Percentiles rank a stretch among this genome's conserved stretches.
Conservation (phyloP, 2,113 vertebrate species). For the Alaudala cheleensis region DNA sequence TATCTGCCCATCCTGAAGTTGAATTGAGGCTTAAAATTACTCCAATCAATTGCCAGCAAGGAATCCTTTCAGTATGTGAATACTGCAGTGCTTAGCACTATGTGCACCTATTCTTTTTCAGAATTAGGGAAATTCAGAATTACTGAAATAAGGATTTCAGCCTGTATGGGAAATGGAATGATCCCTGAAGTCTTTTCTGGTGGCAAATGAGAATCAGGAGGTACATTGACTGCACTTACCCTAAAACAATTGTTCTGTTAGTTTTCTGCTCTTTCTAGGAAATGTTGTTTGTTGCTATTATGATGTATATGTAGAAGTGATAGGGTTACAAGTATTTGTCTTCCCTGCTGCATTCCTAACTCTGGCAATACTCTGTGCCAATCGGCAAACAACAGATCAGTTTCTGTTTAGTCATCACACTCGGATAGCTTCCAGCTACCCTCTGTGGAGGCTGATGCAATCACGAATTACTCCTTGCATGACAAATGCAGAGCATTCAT, state of each 20-base stretch:
- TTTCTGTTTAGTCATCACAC: conserved; percentile 42
- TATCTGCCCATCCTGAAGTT: background rate
- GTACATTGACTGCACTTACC: background rate
- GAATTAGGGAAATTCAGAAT: too few species aligned
- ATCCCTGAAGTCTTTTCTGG: background rate
- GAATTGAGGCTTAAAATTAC: background rate
- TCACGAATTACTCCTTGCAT: background rate
- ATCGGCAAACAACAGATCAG: background rate
- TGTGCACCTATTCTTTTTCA: background rate
- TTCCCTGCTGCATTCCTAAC: background rate
- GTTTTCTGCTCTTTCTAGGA: conserved; percentile 6
- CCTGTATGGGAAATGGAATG: background rate
- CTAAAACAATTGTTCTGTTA: background rate
- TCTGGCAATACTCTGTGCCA: background rate
- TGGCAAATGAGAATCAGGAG: background rate
- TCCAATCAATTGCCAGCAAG: background rate
- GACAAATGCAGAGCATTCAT: background rate
- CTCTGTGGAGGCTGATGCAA: conserved; percentile 26
- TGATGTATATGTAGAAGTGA: background rate
- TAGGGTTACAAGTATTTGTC: background rate
- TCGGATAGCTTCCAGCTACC: background rate
- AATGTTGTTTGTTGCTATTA: background rate
- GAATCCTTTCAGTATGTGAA: background rate
- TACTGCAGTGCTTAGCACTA: background rate
- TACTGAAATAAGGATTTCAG: background rate